Base-by-base conservation (phyloP, 2,797 vertebrate genomes). In the Coregonus suidteri region DNA sequence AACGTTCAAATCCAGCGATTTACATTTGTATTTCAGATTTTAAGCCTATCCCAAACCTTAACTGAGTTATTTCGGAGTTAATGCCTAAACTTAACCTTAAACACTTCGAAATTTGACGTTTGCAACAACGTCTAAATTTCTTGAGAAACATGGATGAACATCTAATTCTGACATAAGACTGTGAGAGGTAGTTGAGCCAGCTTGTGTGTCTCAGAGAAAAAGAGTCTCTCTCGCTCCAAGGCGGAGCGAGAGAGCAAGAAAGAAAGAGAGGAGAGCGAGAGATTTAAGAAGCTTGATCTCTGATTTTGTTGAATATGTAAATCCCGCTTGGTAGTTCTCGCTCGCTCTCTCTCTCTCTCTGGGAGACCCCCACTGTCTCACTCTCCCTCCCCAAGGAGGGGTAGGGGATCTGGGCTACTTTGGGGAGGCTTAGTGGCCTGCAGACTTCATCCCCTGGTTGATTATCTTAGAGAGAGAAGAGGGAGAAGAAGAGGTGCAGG, bases 231-330 rank as follows among this genome's bases (percentile, higher is more conserved):
- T 41, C 41, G 41, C 41, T 47, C 9, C 41, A 47, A 11, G 35
- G 47, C 2, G 9, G 72, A 62, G 72, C 11, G 34, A 73, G 41
- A 47, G 41, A 47, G 41, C 7, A 41, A 41, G 41, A 47, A 47
- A 47, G 41, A 47, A 11, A 47, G 41, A 54, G 9, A 3, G 18
- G 18, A 13, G n/a, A 41, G 34, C 25, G 25, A 20, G 54, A 62
- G 9, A 89, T 87, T 91, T 92, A 92, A 92, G 72, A 92, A 88
- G 83, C 90, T 92, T 93, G 92, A 94, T 94, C 93, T 93, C 90
- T 91, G 92, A 91, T 91, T 92, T 90, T 86, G 92, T 92, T 94
- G 92, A 94, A 94, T 94, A 94, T 94, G 94, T 93, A 94, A 94
- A 95, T 94, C 94, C 91, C 89, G 88, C 86, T 20, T 89, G 89